Evolutionary conservation across 2,797 vertebrate species (phyloP).

Genomic region (Mastacembelus armatus): DNA sequence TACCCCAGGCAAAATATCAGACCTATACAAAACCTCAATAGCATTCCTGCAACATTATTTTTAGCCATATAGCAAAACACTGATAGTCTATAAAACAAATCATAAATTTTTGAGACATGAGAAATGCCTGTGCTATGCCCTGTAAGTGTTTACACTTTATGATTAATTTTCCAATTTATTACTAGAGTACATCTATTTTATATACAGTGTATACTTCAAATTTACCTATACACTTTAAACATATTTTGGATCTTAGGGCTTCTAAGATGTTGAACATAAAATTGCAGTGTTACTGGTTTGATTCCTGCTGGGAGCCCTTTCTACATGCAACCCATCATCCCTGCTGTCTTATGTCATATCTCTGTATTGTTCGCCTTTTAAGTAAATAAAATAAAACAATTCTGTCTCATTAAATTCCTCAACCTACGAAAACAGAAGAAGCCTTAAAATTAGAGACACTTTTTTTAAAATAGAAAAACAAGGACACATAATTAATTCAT

Average conservation of each 20-base stretch:
- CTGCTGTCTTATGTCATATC: not conserved
- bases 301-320: not conserved
- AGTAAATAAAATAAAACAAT: not conserved
- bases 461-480: too few relatives aligned
- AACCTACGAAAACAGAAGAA: not conserved
- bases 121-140: not conserved
- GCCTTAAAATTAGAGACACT: constrained; percentile 16
- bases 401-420: not conserved
- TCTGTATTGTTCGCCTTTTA: too few relatives aligned
- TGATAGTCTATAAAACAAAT: constrained; percentile 6
- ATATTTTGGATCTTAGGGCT: not conserved
- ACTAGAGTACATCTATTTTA: too few relatives aligned
- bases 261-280: too few relatives aligned
- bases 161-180: not conserved
- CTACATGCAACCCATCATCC: not conserved
- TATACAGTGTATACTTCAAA: too few relatives aligned
- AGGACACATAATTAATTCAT: constrained; percentile 65
- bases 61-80: not conserved
- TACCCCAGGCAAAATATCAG: constrained; percentile 2
- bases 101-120: not conserved
- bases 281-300: too few relatives aligned
- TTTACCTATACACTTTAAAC: not conserved
- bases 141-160: not conserved
- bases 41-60: not conserved
- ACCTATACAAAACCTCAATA: not conserved